phyloP scores from a whole-genome alignment of 2,113 vertebrate species.

The Amphiprion percula region DNA sequence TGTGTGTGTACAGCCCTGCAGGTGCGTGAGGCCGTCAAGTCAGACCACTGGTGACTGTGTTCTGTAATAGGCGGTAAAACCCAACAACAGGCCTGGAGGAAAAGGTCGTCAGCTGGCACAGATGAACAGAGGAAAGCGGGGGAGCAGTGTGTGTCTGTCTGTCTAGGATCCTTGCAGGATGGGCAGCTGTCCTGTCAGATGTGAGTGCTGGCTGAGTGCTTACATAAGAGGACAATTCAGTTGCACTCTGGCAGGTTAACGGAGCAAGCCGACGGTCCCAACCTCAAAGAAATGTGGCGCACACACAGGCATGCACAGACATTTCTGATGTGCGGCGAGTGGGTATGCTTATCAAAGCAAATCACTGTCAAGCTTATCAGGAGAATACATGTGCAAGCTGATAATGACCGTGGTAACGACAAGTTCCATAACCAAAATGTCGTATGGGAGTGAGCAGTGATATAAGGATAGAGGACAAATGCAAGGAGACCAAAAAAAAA shows the following conservation, averaged over 20 bases:
- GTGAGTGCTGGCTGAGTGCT: slow-evolving; percentile 64
- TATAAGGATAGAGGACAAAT: neutral
- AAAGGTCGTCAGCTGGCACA: slow-evolving; percentile 65
- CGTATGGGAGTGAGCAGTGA: neutral
- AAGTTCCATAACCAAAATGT: slow-evolving; percentile 21
- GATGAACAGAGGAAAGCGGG: slow-evolving; percentile 36
- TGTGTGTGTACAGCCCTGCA: slow-evolving; percentile 11
- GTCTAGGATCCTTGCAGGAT: slow-evolving; percentile 58
- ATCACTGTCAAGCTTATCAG: slow-evolving; percentile 44
- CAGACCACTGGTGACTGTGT: slow-evolving; percentile 36
- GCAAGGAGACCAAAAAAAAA: neutral
- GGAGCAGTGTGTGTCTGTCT: slow-evolving; percentile 29
- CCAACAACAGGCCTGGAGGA: slow-evolving; percentile 50
- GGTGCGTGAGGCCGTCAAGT: slow-evolving; percentile 25
- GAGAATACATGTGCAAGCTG: slow-evolving; percentile 37
- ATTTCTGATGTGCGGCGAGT: slow-evolving; percentile 39
- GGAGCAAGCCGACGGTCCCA: slow-evolving; percentile 23
- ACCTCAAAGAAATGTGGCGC: slow-evolving; percentile 47
- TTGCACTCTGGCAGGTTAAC: slow-evolving; percentile 64
- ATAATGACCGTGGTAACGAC: slow-evolving; percentile 39
- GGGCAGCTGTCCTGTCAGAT: slow-evolving; percentile 81
- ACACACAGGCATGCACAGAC: neutral
- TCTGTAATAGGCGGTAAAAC: slow-evolving; percentile 49
- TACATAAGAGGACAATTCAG: slow-evolving; percentile 73
- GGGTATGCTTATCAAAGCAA: slow-evolving; percentile 52